These are phyloP conservation scores for Orius insidiosus DNA, from an alignment of 1,140 invertebrate species.

Conservation along the genomic window DNA sequence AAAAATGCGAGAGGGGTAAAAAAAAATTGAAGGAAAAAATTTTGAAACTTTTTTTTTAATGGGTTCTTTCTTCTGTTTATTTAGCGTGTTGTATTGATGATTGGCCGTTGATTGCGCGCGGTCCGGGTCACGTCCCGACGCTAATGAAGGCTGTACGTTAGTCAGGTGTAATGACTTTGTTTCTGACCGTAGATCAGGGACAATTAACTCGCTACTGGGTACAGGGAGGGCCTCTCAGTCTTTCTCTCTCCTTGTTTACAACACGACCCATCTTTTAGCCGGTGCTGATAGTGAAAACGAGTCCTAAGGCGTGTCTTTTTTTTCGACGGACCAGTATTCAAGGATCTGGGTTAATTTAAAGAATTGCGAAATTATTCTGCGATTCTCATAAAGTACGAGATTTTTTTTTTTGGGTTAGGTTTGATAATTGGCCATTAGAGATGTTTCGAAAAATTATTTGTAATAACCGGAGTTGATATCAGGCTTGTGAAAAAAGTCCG, in stretches of 20 bases:
- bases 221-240: no score
- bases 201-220: slow-evolving; percentile 10
- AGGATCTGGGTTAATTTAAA: background rate
- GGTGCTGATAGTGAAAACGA: background rate
- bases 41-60: no score
- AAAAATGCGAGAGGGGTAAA: no score
- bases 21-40: no score
- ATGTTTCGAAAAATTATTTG: background rate
- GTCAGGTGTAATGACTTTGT: slow-evolving; percentile 11
- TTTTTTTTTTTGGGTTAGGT: background rate
- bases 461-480: background rate
- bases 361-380: slow-evolving; percentile 1
- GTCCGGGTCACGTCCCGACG: slow-evolving; percentile 6
- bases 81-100: no score
- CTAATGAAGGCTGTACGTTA: slow-evolving; percentile 11
- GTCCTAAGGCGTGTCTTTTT: background rate
- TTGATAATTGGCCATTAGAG: background rate
- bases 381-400: background rate
- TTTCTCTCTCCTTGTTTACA: background rate
- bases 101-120: no score
- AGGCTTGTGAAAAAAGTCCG: background rate
- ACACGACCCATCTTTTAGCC: background rate
- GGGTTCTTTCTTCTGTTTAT: no score
- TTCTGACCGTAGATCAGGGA: slow-evolving; percentile 7
- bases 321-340: background rate